These are phyloP conservation scores for Chloropsis cyanopogon DNA, from an alignment of 2,113 vertebrate genomes.

Conservation along the genomic window DNA sequence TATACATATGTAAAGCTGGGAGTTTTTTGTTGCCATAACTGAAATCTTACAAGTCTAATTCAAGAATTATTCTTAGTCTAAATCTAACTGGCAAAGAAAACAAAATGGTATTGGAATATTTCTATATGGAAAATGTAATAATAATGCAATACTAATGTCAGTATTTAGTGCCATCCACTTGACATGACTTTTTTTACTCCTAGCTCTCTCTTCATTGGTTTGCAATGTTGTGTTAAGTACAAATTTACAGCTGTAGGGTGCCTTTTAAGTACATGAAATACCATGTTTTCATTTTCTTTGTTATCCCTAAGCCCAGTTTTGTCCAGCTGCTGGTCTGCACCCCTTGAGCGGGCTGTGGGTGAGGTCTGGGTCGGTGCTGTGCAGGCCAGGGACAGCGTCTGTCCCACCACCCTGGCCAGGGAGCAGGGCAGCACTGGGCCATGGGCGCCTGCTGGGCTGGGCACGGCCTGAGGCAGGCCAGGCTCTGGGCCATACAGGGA, in stretches of 20 bases:
- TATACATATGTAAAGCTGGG: neutral
- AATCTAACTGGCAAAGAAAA: neutral
- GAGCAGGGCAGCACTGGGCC: neutral
- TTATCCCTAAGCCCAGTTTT: neutral
- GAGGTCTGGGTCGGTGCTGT: neutral
- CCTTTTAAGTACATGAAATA: neutral
- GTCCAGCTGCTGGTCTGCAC: neutral
- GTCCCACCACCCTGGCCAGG: rapidly evolving
- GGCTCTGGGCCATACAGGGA: rapidly evolving
- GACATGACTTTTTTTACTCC: neutral
- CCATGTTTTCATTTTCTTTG: neutral
- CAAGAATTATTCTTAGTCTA: neutral
- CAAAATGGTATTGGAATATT: neutral
- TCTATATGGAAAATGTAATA: neutral
- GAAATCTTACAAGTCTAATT: neutral
- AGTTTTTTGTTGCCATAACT: neutral
- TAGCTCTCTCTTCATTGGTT: neutral
- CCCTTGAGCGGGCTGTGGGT: rapidly evolving
- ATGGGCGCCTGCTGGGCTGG: neutral
- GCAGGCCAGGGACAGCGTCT: rapidly evolving
- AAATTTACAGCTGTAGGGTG: neutral
- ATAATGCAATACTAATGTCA: neutral
- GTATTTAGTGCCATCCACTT: neutral
- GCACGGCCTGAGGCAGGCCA: neutral
- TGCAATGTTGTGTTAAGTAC: neutral